A percentile compares a stretch with the other conserved stretches of the same genome.
Conservation (phyloP, 2,888 invertebrate genomes). For the Ochlodes sylvanus region DNA sequence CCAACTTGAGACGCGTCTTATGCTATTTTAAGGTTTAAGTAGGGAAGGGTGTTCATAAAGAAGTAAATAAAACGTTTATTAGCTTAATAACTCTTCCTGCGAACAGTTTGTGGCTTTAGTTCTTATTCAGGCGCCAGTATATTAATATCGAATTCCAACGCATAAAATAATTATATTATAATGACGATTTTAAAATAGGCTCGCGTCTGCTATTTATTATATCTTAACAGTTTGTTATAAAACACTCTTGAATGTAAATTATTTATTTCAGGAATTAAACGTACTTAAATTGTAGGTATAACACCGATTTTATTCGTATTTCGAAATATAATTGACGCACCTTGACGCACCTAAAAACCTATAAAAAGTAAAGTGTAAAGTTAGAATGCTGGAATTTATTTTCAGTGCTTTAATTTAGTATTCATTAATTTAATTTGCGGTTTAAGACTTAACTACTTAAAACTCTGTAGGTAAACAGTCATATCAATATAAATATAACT, state of each 20-base stretch:
- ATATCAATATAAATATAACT: conserved; percentile 78
- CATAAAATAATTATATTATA: neutral
- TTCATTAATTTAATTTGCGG: conserved; percentile 3
- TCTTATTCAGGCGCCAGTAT: conserved; percentile 1
- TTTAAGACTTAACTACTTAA: conserved; percentile 43
- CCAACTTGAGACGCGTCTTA: conserved; percentile 3
- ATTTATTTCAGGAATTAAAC: too few species aligned
- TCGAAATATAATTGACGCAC: too few species aligned
- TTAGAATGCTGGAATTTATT: neutral
- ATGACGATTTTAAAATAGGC: neutral
- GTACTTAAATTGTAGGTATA: too few species aligned
- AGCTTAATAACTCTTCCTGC: neutral
- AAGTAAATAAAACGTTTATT: conserved; percentile 11
- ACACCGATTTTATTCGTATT: too few species aligned
- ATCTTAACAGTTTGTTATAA: too few species aligned
- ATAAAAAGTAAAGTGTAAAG: too few species aligned
- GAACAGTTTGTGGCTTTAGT: neutral
- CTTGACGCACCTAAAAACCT: too few species aligned
- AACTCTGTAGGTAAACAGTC: conserved; percentile 55
- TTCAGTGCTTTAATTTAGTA: neutral
- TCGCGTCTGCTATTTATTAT: too few species aligned
- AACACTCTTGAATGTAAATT: too few species aligned
- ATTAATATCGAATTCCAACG: neutral
- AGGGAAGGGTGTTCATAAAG: conserved; percentile 18
- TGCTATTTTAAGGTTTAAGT: conserved; percentile 19